Base-by-base conservation (phyloP, 1,140 invertebrate species). In the Drosophila mojavensis region DNA sequence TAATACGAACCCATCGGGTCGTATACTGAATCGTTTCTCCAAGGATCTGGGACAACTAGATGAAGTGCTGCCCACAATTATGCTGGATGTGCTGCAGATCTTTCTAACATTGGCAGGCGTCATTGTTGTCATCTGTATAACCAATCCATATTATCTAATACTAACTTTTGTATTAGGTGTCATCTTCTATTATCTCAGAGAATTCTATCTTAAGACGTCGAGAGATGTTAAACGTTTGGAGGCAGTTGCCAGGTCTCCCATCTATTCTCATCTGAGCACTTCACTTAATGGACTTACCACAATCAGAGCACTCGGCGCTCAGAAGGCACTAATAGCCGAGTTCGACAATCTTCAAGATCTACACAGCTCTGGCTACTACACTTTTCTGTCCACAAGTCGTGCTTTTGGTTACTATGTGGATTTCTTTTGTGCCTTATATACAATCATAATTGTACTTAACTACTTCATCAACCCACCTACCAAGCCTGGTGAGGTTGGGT, bases 141-240 rank as follows among this genome's bases (percentile, higher is more conserved):
- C 97, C 1, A 96, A 97, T 80, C 94, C 95, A 0, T 95, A 95
- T 93, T 95, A 97, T 50, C 73, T 97, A 6, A 82, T 96, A 4
- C 96, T 97, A 0, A 95, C 96, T 1, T 78, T 95, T 0, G 91
- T 96, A 5, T 93, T 98, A 4, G 93, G 94, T 2, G 81, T 95
- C 0, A 65, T 97, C 0, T 97, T 98, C 81, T 94, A 96, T 65
- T 94, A 94, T 65, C 94, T 97, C 15, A 92, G 97, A 13, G 94
- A 94, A 64, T 95, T 97, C 68, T 98, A 98, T 89, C 92, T 98
- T 10, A 95, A 94, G 54, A 97, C 96, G 0, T 97, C 97, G 1
- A 95, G 97, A 76, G 97, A 97, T 79, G 94, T 98, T 10, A 98
- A 98, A 91, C 94, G 97, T 56, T 91, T 98, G 36, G 97, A 98